These are phyloP conservation scores for Drosophila kuntzei DNA, from an alignment of 2,888 invertebrate genomes.

Conservation along the genomic window DNA sequence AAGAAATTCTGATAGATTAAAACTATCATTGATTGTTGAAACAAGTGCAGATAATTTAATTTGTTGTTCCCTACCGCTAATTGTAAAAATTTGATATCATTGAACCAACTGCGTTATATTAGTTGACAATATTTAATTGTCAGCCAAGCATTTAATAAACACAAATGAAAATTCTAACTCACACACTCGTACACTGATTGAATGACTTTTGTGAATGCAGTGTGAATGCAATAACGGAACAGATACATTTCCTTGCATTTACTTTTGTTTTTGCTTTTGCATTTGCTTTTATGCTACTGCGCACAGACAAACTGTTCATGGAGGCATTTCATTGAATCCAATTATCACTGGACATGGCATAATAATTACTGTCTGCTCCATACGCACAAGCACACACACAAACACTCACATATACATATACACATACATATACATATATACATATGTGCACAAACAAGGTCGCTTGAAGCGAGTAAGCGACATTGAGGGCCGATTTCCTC, in stretches of 20 bases:
- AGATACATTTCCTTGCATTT: conserved; percentile 19
- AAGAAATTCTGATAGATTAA: not conserved
- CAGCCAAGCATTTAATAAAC: conserved; percentile 47
- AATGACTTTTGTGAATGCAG: conserved; percentile 22
- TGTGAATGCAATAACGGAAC: conserved; percentile 33
- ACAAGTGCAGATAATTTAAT: not conserved
- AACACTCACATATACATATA: conserved; percentile 24
- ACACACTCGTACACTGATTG: conserved; percentile 7
- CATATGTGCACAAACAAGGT: conserved; percentile 58
- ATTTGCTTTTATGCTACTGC: conserved; percentile 35
- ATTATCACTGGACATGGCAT: conserved; percentile 82
- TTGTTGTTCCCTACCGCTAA: not conserved
- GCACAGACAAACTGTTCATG: conserved; percentile 42
- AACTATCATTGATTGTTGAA: not conserved
- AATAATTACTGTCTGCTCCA: conserved; percentile 79
- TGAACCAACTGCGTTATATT: conserved; percentile 33
- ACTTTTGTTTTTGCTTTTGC: too few species aligned
- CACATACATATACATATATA: conserved; percentile 20
- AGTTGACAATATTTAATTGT: conserved; percentile 47
- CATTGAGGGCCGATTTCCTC: conserved; percentile 46
- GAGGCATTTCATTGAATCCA: conserved; percentile 78
- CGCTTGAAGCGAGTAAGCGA: conserved; percentile 63
- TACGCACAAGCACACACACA: conserved; percentile 36
- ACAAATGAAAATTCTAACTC: conserved; percentile 24
- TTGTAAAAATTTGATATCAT: conserved; percentile 18